Base-by-base conservation (phyloP, 2,888 invertebrate species). In the Sinotaia quadrata region DNA sequence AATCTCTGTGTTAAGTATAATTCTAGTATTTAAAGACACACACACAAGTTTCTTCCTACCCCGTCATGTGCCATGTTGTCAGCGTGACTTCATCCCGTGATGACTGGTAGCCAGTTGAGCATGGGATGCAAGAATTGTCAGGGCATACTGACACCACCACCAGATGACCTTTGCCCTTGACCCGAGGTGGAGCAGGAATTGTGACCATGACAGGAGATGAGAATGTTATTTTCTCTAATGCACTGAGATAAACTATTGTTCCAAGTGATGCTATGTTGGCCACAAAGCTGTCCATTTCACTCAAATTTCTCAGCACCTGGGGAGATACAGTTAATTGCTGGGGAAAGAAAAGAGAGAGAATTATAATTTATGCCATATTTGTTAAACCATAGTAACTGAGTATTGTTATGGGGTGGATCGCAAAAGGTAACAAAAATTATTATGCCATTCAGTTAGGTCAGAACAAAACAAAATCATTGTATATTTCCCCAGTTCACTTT, bases 111-210 rank as follows among this genome's bases (percentile, higher is more conserved):
- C 78, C 81, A 49, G 78, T 79, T 7, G 80, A 73, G 37, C 80
- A 81, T 0, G 86, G 85, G 2, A 79, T 70, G 69, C 86, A 85
- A 1, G 84, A 80, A 80, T 84, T 82, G 68, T 87, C 85, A n/a
- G 79, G 80, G 72, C 76, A 76, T 68, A 84, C 78, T 7, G 85
- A 83, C 51, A 86, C 70, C n/a, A 85, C 66, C 61, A 78, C 76
- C 24, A 87, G 75, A 51, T 81, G 80, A 33, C 85, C 84, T 24
- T 78, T 75, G 69, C 68, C 73, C 72, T 73, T 73, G 61, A 67
- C 75, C 60, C 60, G 73, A 24, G 70, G 76, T 31, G 85, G 84
- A 4, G 83, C 78, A 18, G 85, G 86, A 41, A 87, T 78, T 15
- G 85, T 85, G 33, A 87, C 67, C 15, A 82, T 82, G 29, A 82